Percentiles rank a stretch among this genome's conserved stretches.
These are phyloP conservation scores for Ophiodon elongatus DNA, from an alignment of 2,113 vertebrate genomes.

Conservation along the genomic window DNA sequence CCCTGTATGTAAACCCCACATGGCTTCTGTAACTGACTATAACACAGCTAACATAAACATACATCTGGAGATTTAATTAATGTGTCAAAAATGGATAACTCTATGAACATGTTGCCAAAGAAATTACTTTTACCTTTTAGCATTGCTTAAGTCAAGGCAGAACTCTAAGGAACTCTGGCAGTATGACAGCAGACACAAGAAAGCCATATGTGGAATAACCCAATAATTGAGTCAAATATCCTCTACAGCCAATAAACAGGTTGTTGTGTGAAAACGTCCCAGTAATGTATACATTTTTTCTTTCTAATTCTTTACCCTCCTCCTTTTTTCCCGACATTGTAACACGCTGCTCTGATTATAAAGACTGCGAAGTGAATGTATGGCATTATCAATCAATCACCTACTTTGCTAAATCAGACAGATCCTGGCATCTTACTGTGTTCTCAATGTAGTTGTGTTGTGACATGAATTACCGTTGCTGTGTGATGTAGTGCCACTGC, in stretches of 20 bases:
- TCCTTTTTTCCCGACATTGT: not conserved
- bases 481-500: not conserved
- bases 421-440: not conserved
- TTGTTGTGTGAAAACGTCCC: not conserved
- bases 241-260: not conserved
- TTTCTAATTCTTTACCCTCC: not conserved
- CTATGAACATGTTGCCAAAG: not conserved
- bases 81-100: not conserved
- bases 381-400: not conserved
- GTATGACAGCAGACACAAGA: not conserved
- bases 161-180: not conserved
- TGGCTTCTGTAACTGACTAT: not conserved
- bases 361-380: not conserved
- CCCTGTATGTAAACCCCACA: not conserved
- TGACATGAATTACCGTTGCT: not conserved
- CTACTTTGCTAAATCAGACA: not conserved
- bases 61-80: not conserved
- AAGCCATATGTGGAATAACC: not conserved
- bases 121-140: not conserved
- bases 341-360: not conserved
- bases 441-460: not conserved
- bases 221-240: not conserved
- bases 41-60: not conserved
- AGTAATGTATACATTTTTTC: not conserved
- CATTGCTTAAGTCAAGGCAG: not conserved